phyloP scores from a whole-genome alignment of 2,113 vertebrate genomes.

The Chaetura pelagica region DNA sequence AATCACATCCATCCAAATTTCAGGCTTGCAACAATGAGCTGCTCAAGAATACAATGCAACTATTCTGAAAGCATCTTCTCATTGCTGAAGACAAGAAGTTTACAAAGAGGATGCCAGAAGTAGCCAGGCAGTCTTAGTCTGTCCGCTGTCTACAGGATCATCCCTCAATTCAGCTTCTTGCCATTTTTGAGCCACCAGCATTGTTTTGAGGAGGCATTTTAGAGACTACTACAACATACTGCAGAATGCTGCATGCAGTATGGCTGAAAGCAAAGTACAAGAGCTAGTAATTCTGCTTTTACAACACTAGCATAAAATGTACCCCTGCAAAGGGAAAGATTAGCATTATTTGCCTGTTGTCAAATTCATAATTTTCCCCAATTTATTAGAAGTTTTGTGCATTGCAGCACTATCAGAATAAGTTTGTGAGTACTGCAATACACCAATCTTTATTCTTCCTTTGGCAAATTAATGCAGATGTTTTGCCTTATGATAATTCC shows the following conservation, averaged over 20 bases:
- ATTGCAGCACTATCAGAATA: constrained; percentile 50
- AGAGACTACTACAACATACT: not conserved
- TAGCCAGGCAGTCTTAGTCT: not conserved
- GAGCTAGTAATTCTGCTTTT: constrained; percentile 32
- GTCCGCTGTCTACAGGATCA: not conserved
- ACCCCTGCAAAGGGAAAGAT: constrained; percentile 50
- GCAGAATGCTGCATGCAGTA: not conserved
- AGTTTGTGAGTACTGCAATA: constrained; percentile 50
- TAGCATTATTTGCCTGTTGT: constrained; percentile 63
- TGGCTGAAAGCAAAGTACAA: not conserved
- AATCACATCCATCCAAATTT: constrained; percentile 56
- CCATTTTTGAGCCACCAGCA: not conserved
- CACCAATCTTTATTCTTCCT: constrained; percentile 54
- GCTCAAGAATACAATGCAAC: constrained; percentile 24
- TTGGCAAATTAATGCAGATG: constrained; percentile 55
- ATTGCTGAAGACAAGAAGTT: not conserved
- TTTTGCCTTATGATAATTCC: constrained; percentile 64
- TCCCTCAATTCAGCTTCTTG: not conserved
- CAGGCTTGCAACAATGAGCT: constrained; percentile 42
- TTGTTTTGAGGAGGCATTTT: not conserved
- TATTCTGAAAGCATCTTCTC: not conserved
- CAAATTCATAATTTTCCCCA: constrained; percentile 56
- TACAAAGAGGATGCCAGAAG: not conserved
- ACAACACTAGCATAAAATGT: constrained; percentile 51
- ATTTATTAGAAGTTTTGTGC: constrained; percentile 64